Base-by-base conservation (phyloP, 2,113 vertebrate species). In the Montifringilla adamsi region DNA sequence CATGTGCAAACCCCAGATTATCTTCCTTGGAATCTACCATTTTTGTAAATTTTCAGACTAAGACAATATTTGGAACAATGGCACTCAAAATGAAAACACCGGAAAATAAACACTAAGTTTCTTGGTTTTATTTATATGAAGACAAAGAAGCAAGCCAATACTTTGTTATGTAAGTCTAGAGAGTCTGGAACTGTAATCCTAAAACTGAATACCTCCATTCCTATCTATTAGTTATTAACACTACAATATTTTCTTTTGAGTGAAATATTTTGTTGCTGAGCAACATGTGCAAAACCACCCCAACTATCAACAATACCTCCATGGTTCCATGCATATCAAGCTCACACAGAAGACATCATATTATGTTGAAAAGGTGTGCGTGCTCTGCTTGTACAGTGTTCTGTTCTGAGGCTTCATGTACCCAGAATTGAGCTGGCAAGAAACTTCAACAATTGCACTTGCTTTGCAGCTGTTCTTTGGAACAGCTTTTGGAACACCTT, bases 341-440 rank as follows among this genome's bases (percentile, higher is more conserved):
- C 60, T 55, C 18, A 62, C 31, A 53, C 10, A n/a, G 15, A 44
- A 72, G 49, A 66, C 0, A 4, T 37, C 22, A 16, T 1, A 35
- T 14, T 60, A 7, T 84, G 82, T 84, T 89, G 58, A 62, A 44
- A 86, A 79, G 5, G 2, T 59, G 12, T 47, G 9, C 14, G 12
- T 41, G 8, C 12, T 72, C 10, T 49, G 24, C 21, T 87, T 52
- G 20, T 44, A 41, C 0, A 0, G 0, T 43, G 6, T 10, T 74
- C 27, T 88, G 2, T 73, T 87, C 10, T 74, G 30, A 80, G 21
- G 8, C 17, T 82, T 87, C 23, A 10, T 7, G 7, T 37, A 64
- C 20, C 23, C 66, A 35, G 53, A 89, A 41, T 0, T 82, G 12
- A 0, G 3, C 24, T 64, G 47, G 13, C 26, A 77, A 37, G 75